Percentiles rank a stretch among this genome's conserved stretches.
Conservation (phyloP, 2,113 vertebrate species). For the Rhipidura dahli region DNA sequence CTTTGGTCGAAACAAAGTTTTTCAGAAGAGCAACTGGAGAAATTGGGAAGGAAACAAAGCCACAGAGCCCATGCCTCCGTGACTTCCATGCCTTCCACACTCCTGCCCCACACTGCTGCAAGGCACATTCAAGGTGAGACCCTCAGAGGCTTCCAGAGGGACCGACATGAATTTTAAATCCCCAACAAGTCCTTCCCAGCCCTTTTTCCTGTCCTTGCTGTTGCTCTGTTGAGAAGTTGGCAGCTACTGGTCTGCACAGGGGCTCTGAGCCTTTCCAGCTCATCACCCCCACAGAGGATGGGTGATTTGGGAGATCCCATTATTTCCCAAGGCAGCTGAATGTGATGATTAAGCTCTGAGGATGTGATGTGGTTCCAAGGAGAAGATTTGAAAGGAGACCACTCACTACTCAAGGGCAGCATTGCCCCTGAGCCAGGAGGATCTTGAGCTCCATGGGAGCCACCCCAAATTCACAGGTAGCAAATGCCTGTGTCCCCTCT, state of each 20-base stretch:
- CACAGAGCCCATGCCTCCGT: fast-evolving
- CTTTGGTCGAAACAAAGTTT: not conserved
- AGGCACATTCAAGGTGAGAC: not conserved
- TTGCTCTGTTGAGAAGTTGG: not conserved
- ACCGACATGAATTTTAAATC: not conserved
- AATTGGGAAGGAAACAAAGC: not conserved
- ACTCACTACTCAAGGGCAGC: not conserved
- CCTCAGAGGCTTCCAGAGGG: not conserved
- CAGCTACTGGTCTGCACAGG: not conserved
- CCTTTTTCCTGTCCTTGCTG: not conserved
- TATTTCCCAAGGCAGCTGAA: not conserved
- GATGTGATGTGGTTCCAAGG: not conserved
- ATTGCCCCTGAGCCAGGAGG: not conserved
- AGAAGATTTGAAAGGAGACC: not conserved
- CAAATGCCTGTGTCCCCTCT: not conserved
- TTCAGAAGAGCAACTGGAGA: not conserved
- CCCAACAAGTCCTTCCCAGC: not conserved
- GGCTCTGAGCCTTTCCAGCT: not conserved
- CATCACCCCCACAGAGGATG: not conserved
- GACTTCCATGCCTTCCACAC: not conserved
- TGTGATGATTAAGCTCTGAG: not conserved
- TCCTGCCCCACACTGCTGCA: not conserved
- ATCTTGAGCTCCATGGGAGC: not conserved
- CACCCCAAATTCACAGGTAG: not conserved
- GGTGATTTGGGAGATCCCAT: not conserved